Evolutionary conservation across 2,797 vertebrate genomes (phyloP), one percentile per base, ranked within the genome.

Genomic region (Muraenolepis orangiensis): DNA sequence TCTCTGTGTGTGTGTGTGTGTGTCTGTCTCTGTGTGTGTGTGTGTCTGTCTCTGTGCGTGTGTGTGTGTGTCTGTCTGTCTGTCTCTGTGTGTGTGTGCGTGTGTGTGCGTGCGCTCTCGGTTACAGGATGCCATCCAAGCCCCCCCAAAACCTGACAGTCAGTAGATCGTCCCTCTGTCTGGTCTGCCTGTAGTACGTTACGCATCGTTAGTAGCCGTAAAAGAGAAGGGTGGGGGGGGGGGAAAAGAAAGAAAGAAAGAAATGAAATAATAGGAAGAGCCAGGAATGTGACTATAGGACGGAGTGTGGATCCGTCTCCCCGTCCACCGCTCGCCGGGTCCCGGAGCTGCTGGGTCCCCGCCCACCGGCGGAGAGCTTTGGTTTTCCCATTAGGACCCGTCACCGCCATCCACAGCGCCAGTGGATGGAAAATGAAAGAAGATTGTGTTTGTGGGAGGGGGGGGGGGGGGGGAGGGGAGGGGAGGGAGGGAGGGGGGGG

Each of bases 241-340:
- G 75, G 8, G 4, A n/a, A 57, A 57, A 57, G 8, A 38, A 6
- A 34, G 3, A 34, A 38, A 57, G n/a, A 71, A 80, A 73, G 38
- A 68, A 4, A 2, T 11, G 40, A 11, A 1, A n/a, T n/a, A n/a
- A n/a, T n/a, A n/a, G n/a, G n/a, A 0, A 26, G 73, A 18, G 82
- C 84, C 79, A 87, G 81, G 78, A 88, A 87, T 83, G 72, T 79
- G 82, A 83, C 81, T n/a, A n/a, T n/a, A n/a, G 71, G 74, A 74
- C 82, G 74, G 72, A 34, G 31, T 76, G 75, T 87, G 82, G 29
- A 80, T 36, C 73, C 78, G 69, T 72, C 70, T 81, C 75, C 76
- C 72, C 71, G 66, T 32, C 13, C n/a, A 34, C 36, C 6, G n/a
- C n/a, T n/a, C n/a, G n/a, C n/a, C n/a, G n/a, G n/a, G 7, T 76